Percentiles rank a stretch among this genome's conserved stretches.
phyloP scores from a whole-genome alignment of 2,888 invertebrate genomes.

The Venustoraphidia nigricollis region DNA sequence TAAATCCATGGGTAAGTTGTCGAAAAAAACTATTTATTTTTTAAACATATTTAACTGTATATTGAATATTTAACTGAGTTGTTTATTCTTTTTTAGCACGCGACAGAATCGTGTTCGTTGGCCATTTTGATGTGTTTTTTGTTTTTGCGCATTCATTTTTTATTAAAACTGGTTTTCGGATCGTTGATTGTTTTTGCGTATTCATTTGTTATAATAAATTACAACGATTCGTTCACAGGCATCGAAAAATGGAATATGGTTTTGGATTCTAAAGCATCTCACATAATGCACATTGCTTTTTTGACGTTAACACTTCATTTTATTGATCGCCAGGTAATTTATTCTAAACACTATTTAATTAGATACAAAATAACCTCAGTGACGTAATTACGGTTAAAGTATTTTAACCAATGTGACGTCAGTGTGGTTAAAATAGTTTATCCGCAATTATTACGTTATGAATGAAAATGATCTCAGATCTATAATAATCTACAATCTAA shows the following conservation, averaged over 20 bases:
- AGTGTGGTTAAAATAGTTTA: no score
- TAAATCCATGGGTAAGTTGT: constrained; percentile 15
- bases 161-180: constrained; percentile 63
- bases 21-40: neutral
- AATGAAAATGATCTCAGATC: no score
- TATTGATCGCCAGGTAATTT: constrained; percentile 61
- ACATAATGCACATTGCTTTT: constrained; percentile 56
- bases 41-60: neutral
- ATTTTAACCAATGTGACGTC: no score
- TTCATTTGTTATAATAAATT: constrained; percentile 48
- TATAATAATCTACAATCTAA: no score
- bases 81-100: constrained; percentile 43
- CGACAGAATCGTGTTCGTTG: constrained; percentile 52
- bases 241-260: constrained; percentile 56
- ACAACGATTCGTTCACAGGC: constrained; percentile 36
- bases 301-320: constrained; percentile 64
- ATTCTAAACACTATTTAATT: no score
- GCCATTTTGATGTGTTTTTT: constrained; percentile 57
- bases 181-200: constrained; percentile 47
- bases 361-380: no score
- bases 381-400: no score
- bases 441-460: no score
- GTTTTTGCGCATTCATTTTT: constrained; percentile 71
- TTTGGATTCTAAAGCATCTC: constrained; percentile 51
- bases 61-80: no score